Percentiles rank a stretch among this genome's conserved stretches.
Evolutionary conservation across 2,888 invertebrate species (phyloP).

Genomic region (Mythimna loreyi): DNA sequence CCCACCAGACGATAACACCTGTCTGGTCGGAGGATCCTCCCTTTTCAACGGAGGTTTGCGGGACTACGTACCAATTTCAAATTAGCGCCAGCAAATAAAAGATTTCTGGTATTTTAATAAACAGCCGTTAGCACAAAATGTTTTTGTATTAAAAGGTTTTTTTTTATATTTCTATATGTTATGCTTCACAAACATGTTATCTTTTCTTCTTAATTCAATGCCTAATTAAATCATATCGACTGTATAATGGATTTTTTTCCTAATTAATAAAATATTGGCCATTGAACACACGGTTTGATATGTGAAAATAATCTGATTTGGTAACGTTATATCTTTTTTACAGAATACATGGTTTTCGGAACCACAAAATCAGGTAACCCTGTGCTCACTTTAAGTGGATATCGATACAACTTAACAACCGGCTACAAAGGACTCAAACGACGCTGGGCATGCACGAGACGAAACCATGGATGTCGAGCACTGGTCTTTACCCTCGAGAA

Average conservation of each 20-base stretch:
- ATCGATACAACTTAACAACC: slow-evolving; percentile 46
- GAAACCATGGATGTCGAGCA: slow-evolving; percentile 33
- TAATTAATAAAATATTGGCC: too few species aligned
- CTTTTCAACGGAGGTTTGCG: too few species aligned
- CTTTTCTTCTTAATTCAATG: too few species aligned
- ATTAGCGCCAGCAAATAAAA: not conserved
- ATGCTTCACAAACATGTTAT: too few species aligned
- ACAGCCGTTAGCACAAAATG: not conserved
- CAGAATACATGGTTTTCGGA: slow-evolving; percentile 37
- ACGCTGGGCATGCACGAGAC: slow-evolving; percentile 48
- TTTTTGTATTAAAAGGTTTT: not conserved
- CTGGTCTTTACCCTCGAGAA: slow-evolving; percentile 21
- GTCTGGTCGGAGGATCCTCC: too few species aligned
- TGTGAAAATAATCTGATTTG: not conserved
- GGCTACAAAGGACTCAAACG: slow-evolving; percentile 32
- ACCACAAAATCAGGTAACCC: slow-evolving; percentile 52
- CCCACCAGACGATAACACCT: too few species aligned
- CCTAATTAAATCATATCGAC: too few species aligned
- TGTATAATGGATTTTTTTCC: too few species aligned
- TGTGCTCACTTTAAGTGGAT: slow-evolving; percentile 39
- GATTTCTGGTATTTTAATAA: not conserved
- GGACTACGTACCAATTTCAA: not conserved
- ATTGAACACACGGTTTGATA: too few species aligned
- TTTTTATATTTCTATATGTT: not conserved
- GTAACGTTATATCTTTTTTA: slow-evolving; percentile 11